Evolutionary conservation across 2,797 vertebrate species (phyloP), one percentile per base, ranked within the genome.

Genomic region (Gymnoscopelus braueri): DNA sequence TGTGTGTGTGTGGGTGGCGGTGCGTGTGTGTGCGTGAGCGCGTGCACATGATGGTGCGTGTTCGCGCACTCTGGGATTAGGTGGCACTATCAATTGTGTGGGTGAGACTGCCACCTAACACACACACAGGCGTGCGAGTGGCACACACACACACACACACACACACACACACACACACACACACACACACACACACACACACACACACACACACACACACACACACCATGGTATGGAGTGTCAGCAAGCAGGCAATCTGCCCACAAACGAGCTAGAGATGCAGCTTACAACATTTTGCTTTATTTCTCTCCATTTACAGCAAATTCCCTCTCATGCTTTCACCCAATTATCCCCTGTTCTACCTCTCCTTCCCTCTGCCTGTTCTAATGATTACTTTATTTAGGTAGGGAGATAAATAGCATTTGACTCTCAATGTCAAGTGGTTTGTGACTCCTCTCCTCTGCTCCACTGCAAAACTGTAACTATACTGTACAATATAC

Each of bases 191-290:
- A 4, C 14, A 1, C 35, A 19, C 49, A 52, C 61, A 52, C 80
- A 80, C 81, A 75, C 69, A 79, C 71, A 75, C 74, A 75, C 77
- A 63, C 71, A 73, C 52, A 67, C 72, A 72, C 60, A 67, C 84
- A 75, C 65, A 69, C 71, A 67, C 71, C 72, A 72, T 74, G 65
- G 65, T 73, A 50, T 71, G 66, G 66, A 80, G 71, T 75, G 78
- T 83, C 78, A 84, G 87, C 81, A 85, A 76, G 74, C 72, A 75
- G 72, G 75, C 80, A 89, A 83, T 88, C 81, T 86, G 47, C 29
- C 32, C 69, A 23, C 55, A 60, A 67, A 72, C 72, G 65, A 54
- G 56, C 67, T 19, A 59, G 65, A 64, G 63, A 64, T 65, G 53
- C 57, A 15, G 12, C 23, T 11, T 47, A 63, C 80, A 77, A 67